Base-by-base conservation (phyloP, 2,888 invertebrate genomes). In the Shargacucullia verbasci region DNA sequence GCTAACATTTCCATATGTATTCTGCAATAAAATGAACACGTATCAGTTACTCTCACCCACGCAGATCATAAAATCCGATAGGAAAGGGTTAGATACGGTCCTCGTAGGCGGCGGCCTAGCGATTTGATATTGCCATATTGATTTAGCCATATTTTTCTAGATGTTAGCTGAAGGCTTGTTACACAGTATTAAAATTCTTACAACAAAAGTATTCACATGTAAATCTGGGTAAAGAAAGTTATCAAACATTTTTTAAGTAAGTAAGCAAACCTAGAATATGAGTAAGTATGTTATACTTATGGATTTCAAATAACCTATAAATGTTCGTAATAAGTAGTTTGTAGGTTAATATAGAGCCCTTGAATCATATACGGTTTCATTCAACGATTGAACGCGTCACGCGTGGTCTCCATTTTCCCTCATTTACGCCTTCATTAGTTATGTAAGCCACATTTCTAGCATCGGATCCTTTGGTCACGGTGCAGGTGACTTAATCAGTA, bases 71-170 rank as follows among this genome's bases (percentile, higher is more conserved):
- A 66, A 29, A 53, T 10, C 33, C 37, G 52, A 66, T 70, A 59
- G 58, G 40, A 56, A 70, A 66, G 70, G 70, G 59, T 61, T 59
- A 55, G 67, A 54, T 56, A 15, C 56, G 52, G 45, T 38, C 5
- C 5, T 29, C 29, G 5, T 40, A 35, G 69, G 59, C 43, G 69
- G 69, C 50, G 68, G 69, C 12, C 48, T 53, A 62, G 46, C 57
- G 46, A 57, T 62, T 43, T 49, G 35, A 56, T 34, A 29, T 56
- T 48, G 44, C 55, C 56, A 39, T 67, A 56, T 45, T 46, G 53
- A 52, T 56, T n/a, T 35, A 46, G 33, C 45, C 45, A 55, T 20
- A 1, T 56, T 52, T 65, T 61, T 56, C 39, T 49, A 20, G 48
- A 67, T 27, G 20, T 20, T 4, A 20, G 20, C 4, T 20, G 20